Base-by-base conservation (phyloP, 92 coral and sea anemone genomes). In the Epizoanthus illoricatus region DNA sequence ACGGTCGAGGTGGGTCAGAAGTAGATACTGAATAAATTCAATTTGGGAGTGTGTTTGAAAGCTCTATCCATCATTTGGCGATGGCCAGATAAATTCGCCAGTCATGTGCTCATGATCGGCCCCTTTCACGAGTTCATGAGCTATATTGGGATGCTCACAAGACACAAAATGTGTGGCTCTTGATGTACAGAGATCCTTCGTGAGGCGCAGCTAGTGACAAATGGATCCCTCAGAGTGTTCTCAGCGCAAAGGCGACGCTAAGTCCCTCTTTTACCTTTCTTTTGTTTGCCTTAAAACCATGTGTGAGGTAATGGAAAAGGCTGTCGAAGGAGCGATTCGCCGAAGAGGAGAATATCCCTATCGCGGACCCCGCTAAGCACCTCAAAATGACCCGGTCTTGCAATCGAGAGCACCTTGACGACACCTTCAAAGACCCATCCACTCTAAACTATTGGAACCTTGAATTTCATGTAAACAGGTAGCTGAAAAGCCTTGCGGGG, bases 41-140 rank as follows among this genome's bases (percentile, higher is more conserved):
- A 88, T 63, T 84, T 66, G 4, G 89, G 92, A 43, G 92, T 58
- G 18, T 90, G 90, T 58, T 76, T 90, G 85, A 81, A 87, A 28
- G 90, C 90, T 3, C 88, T 83, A 5, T 90, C 92, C 2, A 78
- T 87, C 83, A 89, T 86, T 28, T 89, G 90, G 92, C 63, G 69
- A 75, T 86, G 75, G 68, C 90, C 92, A 86, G 85, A 83, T 2
- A 84, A 87, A 52, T 89, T 87, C 62, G 82, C 85, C 9, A 71
- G 67, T 16, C 90, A 90, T 86, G 90, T 89, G 3, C 19, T 60
- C 21, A 76, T 86, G 43, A 71, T 69, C 78, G 88, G 93, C 13
- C 89, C 91, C 18, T 90, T 90, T 69, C 94, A 90, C 67, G 74
- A 87, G 15, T 87, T 65, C 2, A 87, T 85, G 82, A 82, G 75